Base-by-base conservation (phyloP, 1,140 invertebrate genomes). In the Mesaphorura yosii region DNA sequence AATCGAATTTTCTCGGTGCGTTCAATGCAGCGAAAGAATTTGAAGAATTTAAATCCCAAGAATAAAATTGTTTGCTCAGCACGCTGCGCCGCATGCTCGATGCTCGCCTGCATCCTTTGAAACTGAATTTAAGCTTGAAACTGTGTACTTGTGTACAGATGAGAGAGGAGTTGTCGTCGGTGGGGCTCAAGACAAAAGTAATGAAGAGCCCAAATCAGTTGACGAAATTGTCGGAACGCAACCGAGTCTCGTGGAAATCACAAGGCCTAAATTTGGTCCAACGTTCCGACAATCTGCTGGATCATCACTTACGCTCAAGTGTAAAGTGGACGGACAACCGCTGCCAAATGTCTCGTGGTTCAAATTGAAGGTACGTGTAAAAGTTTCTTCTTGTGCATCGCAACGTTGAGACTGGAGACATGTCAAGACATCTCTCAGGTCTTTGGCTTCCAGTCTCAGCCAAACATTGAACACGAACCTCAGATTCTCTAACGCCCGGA, bases 271-370 rank as follows among this genome's bases (percentile, higher is more conserved):
- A 31, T 42, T 27, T 25, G 57, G 48, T 23, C 27, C 23, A 6
- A 55, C 38, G 14, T 54, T 61, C 26, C 39, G 48, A 44, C 47
- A 42, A 26, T 20, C 28, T 2, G 38, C 51, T 3, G 59, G 59
- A 14, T 51, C 59, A 20, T 46, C 46, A 14, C 42, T 61, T 17
- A 51, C 26, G 1, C 55, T 61, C 12, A 3, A 22, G 15, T 61
- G 59, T 41, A 37, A 47, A 48, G 56, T 49, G 1, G 56, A 51
- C 2, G 59, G 59, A 25, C 37, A 48, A 14, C 56, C 59, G 10
- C n/a, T 47, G 7, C 58, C 58, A 1, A 38, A n/a, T 3, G 48
- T 61, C 2, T 38, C 55, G 2, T 61, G 59, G 59, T 22, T 45
- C 19, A 57, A 58, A 47, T 20, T 47, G 12, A 51, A 52, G 29